phyloP scores from a whole-genome alignment of 2,797 vertebrate species.

The Bothrops alternatus region DNA sequence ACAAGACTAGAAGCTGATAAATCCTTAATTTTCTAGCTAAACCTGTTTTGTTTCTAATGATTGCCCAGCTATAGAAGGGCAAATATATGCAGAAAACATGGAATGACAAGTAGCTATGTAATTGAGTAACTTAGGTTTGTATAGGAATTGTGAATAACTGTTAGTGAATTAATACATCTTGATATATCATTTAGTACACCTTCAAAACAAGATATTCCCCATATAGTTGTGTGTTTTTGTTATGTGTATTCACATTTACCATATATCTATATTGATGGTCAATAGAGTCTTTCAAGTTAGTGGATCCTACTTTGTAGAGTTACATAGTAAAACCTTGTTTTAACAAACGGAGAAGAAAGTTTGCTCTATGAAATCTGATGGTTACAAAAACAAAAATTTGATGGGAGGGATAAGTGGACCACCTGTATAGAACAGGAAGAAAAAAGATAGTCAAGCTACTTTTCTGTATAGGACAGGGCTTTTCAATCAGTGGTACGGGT shows the following conservation, averaged over 20 bases:
- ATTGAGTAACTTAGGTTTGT: neutral
- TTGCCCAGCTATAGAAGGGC: neutral
- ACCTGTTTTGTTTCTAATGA: neutral
- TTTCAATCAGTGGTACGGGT: no score
- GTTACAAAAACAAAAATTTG: neutral
- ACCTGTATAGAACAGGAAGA: neutral
- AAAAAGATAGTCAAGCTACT: neutral
- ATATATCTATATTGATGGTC: neutral
- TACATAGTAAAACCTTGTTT: neutral
- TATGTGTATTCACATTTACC: neutral
- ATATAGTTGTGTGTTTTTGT: neutral
- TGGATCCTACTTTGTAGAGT: neutral
- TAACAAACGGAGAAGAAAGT: neutral
- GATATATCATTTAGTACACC: neutral
- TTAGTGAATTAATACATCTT: neutral
- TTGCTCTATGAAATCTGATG: neutral
- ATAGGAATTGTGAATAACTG: neutral
- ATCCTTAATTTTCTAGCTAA: neutral
- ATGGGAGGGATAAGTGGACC: neutral
- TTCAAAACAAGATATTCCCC: neutral
- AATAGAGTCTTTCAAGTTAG: neutral
- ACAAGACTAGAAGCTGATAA: neutral
- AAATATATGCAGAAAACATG: neutral
- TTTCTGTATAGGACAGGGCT: neutral
- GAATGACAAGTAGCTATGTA: neutral